phyloP scores from a whole-genome alignment of 2,888 invertebrate genomes.

The Cheilosia soror region DNA sequence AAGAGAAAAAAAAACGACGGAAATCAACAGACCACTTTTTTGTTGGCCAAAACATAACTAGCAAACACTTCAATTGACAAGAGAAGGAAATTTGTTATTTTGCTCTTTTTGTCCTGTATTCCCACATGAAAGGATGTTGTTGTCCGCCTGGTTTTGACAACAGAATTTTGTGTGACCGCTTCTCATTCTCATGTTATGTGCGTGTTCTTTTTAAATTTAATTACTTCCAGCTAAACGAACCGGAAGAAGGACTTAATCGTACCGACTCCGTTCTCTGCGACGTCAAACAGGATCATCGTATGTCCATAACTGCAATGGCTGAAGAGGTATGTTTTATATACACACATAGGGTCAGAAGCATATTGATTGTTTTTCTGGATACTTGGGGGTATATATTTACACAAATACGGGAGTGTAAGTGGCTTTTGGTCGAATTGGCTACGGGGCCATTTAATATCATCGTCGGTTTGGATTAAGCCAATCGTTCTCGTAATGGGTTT shows the following conservation, averaged over 20 bases:
- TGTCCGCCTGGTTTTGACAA: not conserved
- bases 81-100: constrained; percentile 18
- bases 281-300: constrained; percentile 80
- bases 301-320: constrained; percentile 81
- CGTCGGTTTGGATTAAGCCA: constrained; percentile 1
- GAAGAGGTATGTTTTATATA: constrained; percentile 80
- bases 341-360: not conserved
- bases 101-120: too few species aligned
- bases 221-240: constrained; percentile 81
- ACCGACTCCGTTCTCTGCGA: constrained; percentile 81
- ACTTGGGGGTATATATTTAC: not conserved
- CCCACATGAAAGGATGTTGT: constrained; percentile 2
- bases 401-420: constrained; percentile 13
- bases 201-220: constrained; percentile 59
- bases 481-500: not conserved
- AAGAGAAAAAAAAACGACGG: constrained; percentile 5
- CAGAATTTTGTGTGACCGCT: constrained; percentile 38
- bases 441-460: not conserved
- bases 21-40: constrained; percentile 23
- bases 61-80: constrained; percentile 37
- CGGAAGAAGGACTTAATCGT: constrained; percentile 81
- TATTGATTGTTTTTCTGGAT: constrained; percentile 17
- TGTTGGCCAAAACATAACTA: constrained; percentile 26
- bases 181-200: constrained; percentile 26
- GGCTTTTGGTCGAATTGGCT: constrained; percentile 1